Conservation (phyloP, 2,113 vertebrate species). For the Polyodon spathula region DNA sequence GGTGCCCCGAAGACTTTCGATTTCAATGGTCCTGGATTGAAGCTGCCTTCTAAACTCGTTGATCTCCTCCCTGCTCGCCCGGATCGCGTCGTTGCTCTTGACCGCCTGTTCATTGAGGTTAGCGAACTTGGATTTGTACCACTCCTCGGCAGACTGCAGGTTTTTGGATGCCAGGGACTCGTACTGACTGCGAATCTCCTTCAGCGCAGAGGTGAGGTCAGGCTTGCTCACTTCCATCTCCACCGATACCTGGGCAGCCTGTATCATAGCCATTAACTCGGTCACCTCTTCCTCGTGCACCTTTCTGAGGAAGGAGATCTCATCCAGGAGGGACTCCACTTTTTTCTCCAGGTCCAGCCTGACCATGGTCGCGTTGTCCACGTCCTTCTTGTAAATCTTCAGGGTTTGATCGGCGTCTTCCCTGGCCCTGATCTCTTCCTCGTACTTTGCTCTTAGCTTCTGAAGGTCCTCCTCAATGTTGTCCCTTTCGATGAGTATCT, state of each 20-base stretch:
- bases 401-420: slow-evolving; percentile 60
- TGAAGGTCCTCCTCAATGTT: slow-evolving; percentile 70
- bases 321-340: slow-evolving; percentile 66
- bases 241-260: slow-evolving; percentile 58
- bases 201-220: slow-evolving; percentile 72
- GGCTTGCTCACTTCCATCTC: slow-evolving; percentile 59
- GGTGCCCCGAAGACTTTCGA: slow-evolving; percentile 73
- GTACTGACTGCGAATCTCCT: slow-evolving; percentile 77
- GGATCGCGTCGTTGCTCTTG: slow-evolving; percentile 58
- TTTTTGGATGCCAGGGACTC: slow-evolving; percentile 77
- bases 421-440: slow-evolving; percentile 48
- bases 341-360: slow-evolving; percentile 71
- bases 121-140: slow-evolving; percentile 62
- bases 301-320: slow-evolving; percentile 66
- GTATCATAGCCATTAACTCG: slow-evolving; percentile 67
- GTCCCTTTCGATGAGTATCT: slow-evolving; percentile 71
- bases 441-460: slow-evolving; percentile 57
- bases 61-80: slow-evolving; percentile 75
- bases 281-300: slow-evolving; percentile 73
- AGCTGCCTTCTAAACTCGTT: slow-evolving; percentile 81
- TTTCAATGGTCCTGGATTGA: slow-evolving; percentile 77
- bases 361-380: slow-evolving; percentile 57
- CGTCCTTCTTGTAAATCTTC: slow-evolving; percentile 62
- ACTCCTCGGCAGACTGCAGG: slow-evolving; percentile 75
- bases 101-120: slow-evolving; percentile 59